Percentiles rank a stretch among this genome's conserved stretches.
Conservation (phyloP, 2,888 invertebrate species). For the Hemaris fuciformis region DNA sequence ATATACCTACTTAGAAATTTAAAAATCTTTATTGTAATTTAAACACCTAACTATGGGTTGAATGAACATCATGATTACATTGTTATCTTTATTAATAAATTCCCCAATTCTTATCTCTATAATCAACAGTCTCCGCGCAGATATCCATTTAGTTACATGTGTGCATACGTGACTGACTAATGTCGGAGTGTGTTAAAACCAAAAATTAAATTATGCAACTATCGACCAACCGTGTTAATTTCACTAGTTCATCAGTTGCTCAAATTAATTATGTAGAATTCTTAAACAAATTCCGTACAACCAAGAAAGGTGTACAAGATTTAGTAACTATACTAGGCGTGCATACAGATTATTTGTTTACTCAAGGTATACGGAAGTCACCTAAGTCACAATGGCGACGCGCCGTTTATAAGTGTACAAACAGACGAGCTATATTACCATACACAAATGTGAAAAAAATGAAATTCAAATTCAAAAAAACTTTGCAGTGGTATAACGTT, state of each 20-base stretch:
- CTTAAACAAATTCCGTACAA: conserved; percentile 56
- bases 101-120: conserved; percentile 60
- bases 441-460: conserved; percentile 42
- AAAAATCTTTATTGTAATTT: too few relatives aligned
- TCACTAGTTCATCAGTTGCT: conserved; percentile 60
- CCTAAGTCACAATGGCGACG: conserved; percentile 33
- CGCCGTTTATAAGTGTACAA: conserved; percentile 18
- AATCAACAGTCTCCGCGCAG: conserved; percentile 50
- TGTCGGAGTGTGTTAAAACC: conserved; percentile 18
- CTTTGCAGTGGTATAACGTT: conserved; percentile 44
- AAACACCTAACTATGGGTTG: conserved; percentile 28
- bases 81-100: conserved; percentile 55
- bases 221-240: conserved; percentile 65
- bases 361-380: conserved; percentile 34
- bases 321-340: conserved; percentile 66
- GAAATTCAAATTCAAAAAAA: conserved; percentile 35
- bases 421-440: conserved; percentile 38
- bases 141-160: conserved; percentile 42
- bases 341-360: conserved; percentile 55
- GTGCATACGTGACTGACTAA: conserved; percentile 47
- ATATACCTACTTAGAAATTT: too few relatives aligned
- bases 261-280: conserved; percentile 71
- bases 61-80: conserved; percentile 52
- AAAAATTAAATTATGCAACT: conserved; percentile 55
- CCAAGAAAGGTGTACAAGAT: conserved; percentile 59